Evolutionary conservation across 2,797 vertebrate genomes (phyloP).

Genomic region (Cyclura pinguis): DNA sequence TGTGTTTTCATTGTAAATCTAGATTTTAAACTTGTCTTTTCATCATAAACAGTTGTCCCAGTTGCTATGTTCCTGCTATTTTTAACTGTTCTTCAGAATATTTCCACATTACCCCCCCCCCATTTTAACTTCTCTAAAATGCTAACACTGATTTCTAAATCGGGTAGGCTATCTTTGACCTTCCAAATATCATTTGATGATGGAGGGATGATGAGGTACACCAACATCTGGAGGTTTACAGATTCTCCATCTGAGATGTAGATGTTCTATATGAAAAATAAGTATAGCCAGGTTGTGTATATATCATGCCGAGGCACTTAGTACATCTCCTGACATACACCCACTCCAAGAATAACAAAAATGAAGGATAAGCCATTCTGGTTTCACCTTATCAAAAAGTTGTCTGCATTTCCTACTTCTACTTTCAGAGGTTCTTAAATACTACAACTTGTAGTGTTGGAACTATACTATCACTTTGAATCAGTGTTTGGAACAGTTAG

Average conservation of each 20-base stretch:
- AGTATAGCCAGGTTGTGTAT: background rate
- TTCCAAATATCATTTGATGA: background rate
- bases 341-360: background rate
- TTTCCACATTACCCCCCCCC: background rate
- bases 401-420: background rate
- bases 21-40: background rate
- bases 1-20: conserved; percentile 1
- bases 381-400: background rate
- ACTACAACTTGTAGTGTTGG: background rate
- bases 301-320: background rate
- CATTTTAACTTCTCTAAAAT: background rate
- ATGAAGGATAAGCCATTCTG: background rate
- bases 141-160: background rate
- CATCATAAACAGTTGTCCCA: background rate
- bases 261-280: background rate
- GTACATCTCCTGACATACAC: background rate
- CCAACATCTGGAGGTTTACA: background rate
- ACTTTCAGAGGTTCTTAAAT: background rate
- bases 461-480: background rate
- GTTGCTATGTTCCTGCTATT: background rate
- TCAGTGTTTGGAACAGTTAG: too few species aligned
- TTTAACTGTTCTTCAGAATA: background rate
- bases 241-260: background rate
- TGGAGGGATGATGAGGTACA: background rate
- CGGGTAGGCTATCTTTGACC: background rate